Base-by-base conservation (phyloP, 2,113 vertebrate species). In the Notiomystis cincta region DNA sequence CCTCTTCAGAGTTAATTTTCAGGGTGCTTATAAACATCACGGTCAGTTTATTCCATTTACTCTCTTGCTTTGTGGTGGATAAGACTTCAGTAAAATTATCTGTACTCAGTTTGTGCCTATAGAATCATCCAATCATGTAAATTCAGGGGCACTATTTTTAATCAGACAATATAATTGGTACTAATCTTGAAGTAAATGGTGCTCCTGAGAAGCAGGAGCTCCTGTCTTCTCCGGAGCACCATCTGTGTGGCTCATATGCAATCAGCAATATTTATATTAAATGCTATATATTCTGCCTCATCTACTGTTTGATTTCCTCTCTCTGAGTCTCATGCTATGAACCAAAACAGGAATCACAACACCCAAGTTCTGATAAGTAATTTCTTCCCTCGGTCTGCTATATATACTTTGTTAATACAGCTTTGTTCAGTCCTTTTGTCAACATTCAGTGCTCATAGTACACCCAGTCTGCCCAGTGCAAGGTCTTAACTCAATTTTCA, bases 81-180 rank as follows among this genome's bases (percentile, higher is more conserved):
- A 83, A 93, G 71, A 35, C 85, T 83, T 83, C 0, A 0, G n/a
- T 66, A 87, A 90, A 91, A 91, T 96, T 87, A 80, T 93, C 87
- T 82, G 54, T 90, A 81, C 82, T 95, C 67, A 90, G 71, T 90
- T 81, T 90, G 35, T 95, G 72, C 71, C 79, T 88, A 82, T 85
- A 73, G 87, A 88, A 69, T 94, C 76, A 92, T 95, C 93, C 82
- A 96, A 88, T 97, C 95, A 95, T 90, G 92, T 95, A 96, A 95
- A 96, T 94, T 96, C 72, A 83, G 85, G 95, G 95, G 51, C 79
- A 97, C 93, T 94, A 48, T 97, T 96, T 96, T 97, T 97, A 95
- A 95, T 96, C 96, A 97, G 93, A 93, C 77, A 95, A 95, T 92
- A 87, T 95, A 97, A 96, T 96, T 95, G 95, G 85, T 87, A 73